Evolutionary conservation across 1,140 invertebrate genomes (phyloP).

Genomic region (Drosophila ironensis): DNA sequence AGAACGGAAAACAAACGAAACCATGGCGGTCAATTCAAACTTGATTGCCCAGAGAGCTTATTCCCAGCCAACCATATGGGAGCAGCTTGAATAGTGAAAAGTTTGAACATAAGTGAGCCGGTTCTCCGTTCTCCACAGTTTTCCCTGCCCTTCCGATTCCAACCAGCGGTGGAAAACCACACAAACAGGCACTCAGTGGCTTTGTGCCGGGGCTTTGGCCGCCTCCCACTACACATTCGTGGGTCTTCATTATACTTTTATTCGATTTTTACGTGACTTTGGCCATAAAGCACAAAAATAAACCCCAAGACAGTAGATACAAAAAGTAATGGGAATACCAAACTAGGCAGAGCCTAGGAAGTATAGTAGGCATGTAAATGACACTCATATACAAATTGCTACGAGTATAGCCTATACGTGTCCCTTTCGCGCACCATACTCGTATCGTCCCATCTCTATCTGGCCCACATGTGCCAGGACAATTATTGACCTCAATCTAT

Average conservation of each 20-base stretch:
- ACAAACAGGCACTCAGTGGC: slow-evolving; percentile 38
- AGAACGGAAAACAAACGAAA: too few species aligned
- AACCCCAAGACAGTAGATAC: slow-evolving; percentile 36
- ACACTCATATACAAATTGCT: slow-evolving; percentile 61
- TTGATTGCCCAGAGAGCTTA: too few species aligned
- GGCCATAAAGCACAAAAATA: slow-evolving; percentile 70
- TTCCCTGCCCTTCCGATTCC: background rate
- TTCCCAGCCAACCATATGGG: slow-evolving; percentile 13
- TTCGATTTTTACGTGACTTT: slow-evolving; percentile 73
- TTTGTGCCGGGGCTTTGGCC: slow-evolving; percentile 20
- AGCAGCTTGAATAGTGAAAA: slow-evolving; percentile 12
- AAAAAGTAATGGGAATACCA: slow-evolving; percentile 20
- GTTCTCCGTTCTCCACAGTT: too few species aligned
- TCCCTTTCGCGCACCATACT: background rate
- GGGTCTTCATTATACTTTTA: slow-evolving; percentile 70
- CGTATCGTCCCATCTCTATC: background rate
- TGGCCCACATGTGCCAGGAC: slow-evolving; percentile 39
- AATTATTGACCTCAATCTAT: slow-evolving; percentile 73
- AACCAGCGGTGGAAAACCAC: too few species aligned
- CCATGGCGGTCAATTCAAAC: slow-evolving; percentile 13
- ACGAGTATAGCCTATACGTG: slow-evolving; percentile 38
- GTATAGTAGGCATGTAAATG: slow-evolving; percentile 35
- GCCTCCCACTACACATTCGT: slow-evolving; percentile 7
- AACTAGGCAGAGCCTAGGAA: slow-evolving; percentile 5
- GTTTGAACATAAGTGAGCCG: too few species aligned